Base-by-base conservation (phyloP, 2,888 invertebrate species). In the Ectropis crepuscularia region DNA sequence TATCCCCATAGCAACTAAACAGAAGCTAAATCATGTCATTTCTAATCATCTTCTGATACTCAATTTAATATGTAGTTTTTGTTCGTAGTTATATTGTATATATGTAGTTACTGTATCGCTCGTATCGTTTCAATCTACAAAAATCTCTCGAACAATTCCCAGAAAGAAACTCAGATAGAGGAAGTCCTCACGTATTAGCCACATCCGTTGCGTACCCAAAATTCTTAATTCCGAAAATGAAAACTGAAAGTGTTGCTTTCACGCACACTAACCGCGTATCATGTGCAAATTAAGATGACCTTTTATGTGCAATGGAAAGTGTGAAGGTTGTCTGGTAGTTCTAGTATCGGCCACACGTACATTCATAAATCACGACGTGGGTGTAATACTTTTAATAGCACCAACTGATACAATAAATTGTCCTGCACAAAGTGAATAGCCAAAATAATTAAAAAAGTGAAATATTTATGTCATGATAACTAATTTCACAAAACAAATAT, bases 241-340 rank as follows among this genome's bases (percentile, higher is more conserved):
- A 55, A 55, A 55, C 41, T 47, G 47, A 53, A 42, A 57, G 53
- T 39, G 45, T 50, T 46, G 37, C 50, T 54, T 61, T 51, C 54
- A 63, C 57, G 53, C 50, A 61, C 55, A 42, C 42, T 37, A 41
- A 57, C 42, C 28, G 49, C 45, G 51, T 64, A 63, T 55, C 47
- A 65, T 53, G 57, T 64, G 65, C 67, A 63, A 64, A 65, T 63
- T 55, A 57, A 57, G 59, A 63, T 62, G 66, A 61, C 69, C 65
- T 69, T 64, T 66, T 71, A 68, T 55, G 66, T 53, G 64, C 53
- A 55, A 57, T 63, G 63, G 72, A 72, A 72, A 70, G 72, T 72
- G 70, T 68, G 72, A 72, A 72, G 72, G 72, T 59, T 68, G 64
- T 61, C 66, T 61, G 68, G 36, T 55, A 39, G 45, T 65, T 65